Conservation (phyloP, 1,140 invertebrate genomes). For the Papilio glaucus region DNA sequence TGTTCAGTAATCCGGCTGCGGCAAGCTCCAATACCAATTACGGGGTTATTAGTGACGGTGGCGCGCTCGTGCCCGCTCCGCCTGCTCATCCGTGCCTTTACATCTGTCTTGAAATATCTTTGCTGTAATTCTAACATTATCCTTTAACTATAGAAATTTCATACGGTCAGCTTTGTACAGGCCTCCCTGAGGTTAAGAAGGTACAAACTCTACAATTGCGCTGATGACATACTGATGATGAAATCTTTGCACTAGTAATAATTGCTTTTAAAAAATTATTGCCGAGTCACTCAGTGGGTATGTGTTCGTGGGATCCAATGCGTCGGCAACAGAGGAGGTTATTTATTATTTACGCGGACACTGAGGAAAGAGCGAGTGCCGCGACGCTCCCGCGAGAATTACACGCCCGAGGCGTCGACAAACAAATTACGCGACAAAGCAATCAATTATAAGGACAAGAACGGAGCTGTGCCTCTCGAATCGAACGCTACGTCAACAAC, state of each 20-base stretch:
- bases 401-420: conserved; percentile 68
- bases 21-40: conserved; percentile 82
- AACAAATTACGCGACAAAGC: conserved; percentile 83
- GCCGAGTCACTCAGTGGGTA: conserved; percentile 57
- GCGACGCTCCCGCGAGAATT: conserved; percentile 67
- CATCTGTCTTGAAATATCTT: conserved; percentile 29
- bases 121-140: conserved; percentile 15
- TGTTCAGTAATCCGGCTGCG: conserved; percentile 80
- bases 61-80: conserved; percentile 56
- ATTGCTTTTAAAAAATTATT: no score
- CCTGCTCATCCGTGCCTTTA: conserved; percentile 40
- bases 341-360: conserved; percentile 76
- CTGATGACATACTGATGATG: no score
- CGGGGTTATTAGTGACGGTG: conserved; percentile 78
- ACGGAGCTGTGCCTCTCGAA: conserved; percentile 72
- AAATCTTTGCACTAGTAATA: no score
- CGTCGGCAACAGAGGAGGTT: conserved; percentile 43
- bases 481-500: conserved; percentile 81
- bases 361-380: conserved; percentile 64
- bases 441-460: conserved; percentile 82
- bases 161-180: background rate
- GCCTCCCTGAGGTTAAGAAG: no score
- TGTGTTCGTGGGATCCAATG: conserved; percentile 39
- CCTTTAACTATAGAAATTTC: background rate
- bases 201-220: no score